phyloP scores from a whole-genome alignment of 2,113 vertebrate genomes.

The Channa argus region DNA sequence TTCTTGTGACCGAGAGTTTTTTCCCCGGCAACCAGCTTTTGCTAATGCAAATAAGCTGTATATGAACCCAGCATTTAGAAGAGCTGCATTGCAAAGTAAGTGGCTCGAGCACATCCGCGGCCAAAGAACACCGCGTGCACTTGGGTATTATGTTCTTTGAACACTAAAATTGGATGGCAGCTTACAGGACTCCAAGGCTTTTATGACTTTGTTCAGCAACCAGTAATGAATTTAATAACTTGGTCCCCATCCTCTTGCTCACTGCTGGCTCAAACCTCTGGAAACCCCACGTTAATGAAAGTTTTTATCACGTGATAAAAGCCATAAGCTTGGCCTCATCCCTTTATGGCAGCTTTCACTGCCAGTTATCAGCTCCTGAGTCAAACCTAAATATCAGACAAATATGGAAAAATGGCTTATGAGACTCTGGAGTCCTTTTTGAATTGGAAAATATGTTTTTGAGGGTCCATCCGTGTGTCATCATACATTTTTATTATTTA shows the following conservation, averaged over 20 bases:
- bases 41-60: neutral
- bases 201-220: conserved; percentile 38
- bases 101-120: neutral
- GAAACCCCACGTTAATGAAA: conserved; percentile 54
- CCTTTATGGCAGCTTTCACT: conserved; percentile 44
- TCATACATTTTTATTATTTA: neutral
- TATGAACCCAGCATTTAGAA: neutral
- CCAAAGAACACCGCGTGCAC: conserved; percentile 15
- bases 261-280: conserved; percentile 30
- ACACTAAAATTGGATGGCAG: conserved; percentile 15
- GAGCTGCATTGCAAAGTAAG: neutral
- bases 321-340: conserved; percentile 22
- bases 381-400: conserved; percentile 24
- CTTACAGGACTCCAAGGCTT: neutral
- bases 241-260: neutral
- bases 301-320: conserved; percentile 44
- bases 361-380: conserved; percentile 37
- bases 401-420: conserved; percentile 10
- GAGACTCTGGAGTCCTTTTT: neutral
- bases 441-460: neutral
- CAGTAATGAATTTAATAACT: conserved; percentile 59
- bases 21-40: neutral
- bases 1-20: neutral
- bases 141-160: neutral
- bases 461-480: neutral